Conservation (phyloP, 2,888 invertebrate genomes). For the Phyllotreta cruciferae region DNA sequence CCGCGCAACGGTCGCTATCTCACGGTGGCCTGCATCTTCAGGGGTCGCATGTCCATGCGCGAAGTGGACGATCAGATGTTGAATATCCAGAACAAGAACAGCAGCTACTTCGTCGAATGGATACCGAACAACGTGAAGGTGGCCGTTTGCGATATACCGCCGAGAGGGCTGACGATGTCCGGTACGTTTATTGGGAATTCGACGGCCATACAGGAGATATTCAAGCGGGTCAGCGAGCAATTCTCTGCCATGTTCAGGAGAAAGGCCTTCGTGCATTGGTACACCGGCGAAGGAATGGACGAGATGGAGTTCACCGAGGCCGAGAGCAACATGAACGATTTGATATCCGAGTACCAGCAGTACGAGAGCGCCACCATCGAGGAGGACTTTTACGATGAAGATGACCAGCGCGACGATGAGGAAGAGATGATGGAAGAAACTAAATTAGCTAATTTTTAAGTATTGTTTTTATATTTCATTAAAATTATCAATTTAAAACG, state of each 20-base stretch:
- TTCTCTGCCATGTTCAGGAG: conserved; percentile 92
- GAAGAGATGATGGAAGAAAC: conserved; percentile 16
- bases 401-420: conserved; percentile 78
- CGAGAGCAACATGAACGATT: conserved; percentile 92
- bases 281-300: conserved; percentile 97
- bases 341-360: conserved; percentile 92
- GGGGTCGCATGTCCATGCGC: conserved; percentile 75
- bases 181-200: conserved; percentile 76
- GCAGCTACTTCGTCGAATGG: conserved; percentile 72
- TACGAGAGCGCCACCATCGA: conserved; percentile 93
- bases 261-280: conserved; percentile 98
- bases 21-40: conserved; percentile 72
- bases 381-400: conserved; percentile 75
- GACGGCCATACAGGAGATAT: conserved; percentile 77
- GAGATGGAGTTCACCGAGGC: conserved; percentile 98
- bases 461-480: neutral
- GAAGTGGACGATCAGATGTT: conserved; percentile 81
- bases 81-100: conserved; percentile 70
- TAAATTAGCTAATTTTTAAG: conserved; percentile 5
- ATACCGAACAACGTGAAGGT: conserved; percentile 84
- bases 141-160: conserved; percentile 82
- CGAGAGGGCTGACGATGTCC: conserved; percentile 77
- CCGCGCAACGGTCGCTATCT: conserved; percentile 67
- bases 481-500: neutral
- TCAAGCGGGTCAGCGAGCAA: conserved; percentile 76